Percentiles rank a stretch among this genome's conserved stretches.
These are phyloP conservation scores for Lepetodrilus schrolli DNA, from an alignment of 2,888 invertebrate genomes.

Conservation along the genomic window DNA sequence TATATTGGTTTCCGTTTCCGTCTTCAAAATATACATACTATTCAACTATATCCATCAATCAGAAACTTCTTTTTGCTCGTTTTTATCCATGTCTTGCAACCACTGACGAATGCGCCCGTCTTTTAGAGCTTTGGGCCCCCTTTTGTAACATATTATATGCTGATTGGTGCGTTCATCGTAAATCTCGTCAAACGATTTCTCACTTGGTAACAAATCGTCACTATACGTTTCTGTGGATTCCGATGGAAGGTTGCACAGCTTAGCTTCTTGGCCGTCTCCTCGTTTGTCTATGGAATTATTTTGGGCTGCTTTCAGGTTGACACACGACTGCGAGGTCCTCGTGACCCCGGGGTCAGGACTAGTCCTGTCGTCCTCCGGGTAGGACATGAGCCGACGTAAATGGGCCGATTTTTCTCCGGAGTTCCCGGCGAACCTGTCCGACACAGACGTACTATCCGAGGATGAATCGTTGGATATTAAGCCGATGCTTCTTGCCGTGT, in stretches of 20 bases:
- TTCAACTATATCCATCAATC: too few relatives aligned
- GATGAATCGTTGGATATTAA: constrained; percentile 67
- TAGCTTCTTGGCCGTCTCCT: constrained; percentile 19
- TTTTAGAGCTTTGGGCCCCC: constrained; percentile 33
- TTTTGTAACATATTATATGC: constrained; percentile 41
- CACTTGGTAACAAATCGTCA: constrained; percentile 25
- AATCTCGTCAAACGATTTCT: constrained; percentile 25
- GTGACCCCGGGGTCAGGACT: constrained; percentile 31
- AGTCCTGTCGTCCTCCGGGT: constrained; percentile 37
- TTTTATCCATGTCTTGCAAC: constrained; percentile 58
- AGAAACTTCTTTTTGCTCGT: constrained; percentile 1
- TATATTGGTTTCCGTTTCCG: too few relatives aligned
- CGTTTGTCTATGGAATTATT: constrained; percentile 12
- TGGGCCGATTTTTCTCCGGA: constrained; percentile 24
- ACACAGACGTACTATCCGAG: constrained; percentile 35
- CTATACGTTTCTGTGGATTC: constrained; percentile 22
- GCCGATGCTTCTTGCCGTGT: constrained; percentile 65
- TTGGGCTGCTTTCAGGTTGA: constrained; percentile 43
- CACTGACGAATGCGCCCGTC: constrained; percentile 64
- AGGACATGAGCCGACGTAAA: constrained; percentile 44
- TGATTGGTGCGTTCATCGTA: constrained; percentile 19
- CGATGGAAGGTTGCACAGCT: constrained; percentile 33
- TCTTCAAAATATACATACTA: too few relatives aligned
- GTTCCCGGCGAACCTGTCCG: constrained; percentile 29
- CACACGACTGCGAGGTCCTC: constrained; percentile 44